Conservation (phyloP, 2,888 invertebrate species). For the Harpalus rubripes region DNA sequence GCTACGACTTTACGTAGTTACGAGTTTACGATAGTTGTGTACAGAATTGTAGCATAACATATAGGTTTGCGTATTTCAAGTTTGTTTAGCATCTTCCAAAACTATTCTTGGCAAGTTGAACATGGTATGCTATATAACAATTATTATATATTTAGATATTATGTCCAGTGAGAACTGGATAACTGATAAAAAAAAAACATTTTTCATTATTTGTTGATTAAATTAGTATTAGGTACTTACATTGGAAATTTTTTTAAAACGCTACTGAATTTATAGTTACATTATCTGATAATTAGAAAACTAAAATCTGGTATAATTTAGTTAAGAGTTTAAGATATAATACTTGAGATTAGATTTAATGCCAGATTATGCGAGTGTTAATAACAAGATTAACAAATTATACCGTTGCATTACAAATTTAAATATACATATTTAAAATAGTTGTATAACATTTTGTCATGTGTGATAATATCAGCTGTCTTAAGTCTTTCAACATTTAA, state of each 20-base stretch:
- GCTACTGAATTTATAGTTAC: background rate
- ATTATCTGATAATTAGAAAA: constrained; percentile 7
- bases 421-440: constrained; percentile 31
- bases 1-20: no score
- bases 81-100: no score
- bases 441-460: constrained; percentile 30
- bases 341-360: constrained; percentile 40
- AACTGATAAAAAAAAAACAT: no score
- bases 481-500: background rate
- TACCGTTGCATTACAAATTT: constrained; percentile 11
- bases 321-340: constrained; percentile 35
- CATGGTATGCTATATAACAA: no score
- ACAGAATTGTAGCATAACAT: no score
- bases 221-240: no score
- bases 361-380: constrained; percentile 32
- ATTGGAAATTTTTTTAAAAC: background rate
- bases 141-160: no score
- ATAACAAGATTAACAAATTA: constrained; percentile 41
- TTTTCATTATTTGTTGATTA: no score
- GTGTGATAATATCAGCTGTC: constrained; percentile 11
- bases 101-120: no score
- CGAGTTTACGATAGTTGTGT: no score
- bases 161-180: no score
- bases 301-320: constrained; percentile 34
- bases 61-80: no score